Conservation (phyloP, 2,797 vertebrate species). For the Selene dorsalis region DNA sequence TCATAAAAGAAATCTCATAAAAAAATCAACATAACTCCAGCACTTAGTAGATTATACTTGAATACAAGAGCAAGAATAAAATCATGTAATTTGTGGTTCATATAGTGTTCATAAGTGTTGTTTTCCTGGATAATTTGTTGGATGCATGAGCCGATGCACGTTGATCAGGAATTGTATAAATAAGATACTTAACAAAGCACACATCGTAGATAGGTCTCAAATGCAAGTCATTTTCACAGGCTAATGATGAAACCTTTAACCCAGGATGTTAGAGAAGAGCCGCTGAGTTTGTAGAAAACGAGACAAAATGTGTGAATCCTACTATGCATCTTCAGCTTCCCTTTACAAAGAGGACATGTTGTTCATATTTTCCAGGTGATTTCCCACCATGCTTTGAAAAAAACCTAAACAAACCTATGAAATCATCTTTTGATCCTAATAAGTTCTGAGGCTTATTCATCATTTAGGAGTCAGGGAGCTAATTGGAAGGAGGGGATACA, state of each 20-base stretch:
- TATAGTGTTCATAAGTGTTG: not conserved
- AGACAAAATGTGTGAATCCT: not conserved
- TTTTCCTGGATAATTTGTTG: conserved; percentile 22
- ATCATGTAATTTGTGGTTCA: not conserved
- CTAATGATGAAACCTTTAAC: not conserved
- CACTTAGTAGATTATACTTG: not conserved
- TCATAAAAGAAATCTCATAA: too few relatives aligned
- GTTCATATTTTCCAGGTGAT: not conserved
- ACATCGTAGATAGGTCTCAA: not conserved
- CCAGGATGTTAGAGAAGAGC: not conserved
- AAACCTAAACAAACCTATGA: conserved; percentile 8
- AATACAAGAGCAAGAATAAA: not conserved
- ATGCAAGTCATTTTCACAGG: not conserved
- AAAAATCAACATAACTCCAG: not conserved
- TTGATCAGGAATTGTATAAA: not conserved
- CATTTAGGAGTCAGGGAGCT: conserved; percentile 59
- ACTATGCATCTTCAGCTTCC: not conserved
- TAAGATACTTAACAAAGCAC: not conserved
- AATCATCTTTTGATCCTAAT: conserved; percentile 45
- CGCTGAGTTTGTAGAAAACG: not conserved
- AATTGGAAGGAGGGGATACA: conserved; percentile 53
- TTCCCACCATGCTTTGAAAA: conserved; percentile 2
- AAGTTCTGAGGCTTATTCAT: conserved; percentile 54
- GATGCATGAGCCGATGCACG: not conserved
- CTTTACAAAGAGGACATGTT: not conserved